Percentiles rank a stretch among this genome's conserved stretches.
Evolutionary conservation across 2,113 vertebrate species (phyloP).

Genomic region (Thymallus thymallus): DNA sequence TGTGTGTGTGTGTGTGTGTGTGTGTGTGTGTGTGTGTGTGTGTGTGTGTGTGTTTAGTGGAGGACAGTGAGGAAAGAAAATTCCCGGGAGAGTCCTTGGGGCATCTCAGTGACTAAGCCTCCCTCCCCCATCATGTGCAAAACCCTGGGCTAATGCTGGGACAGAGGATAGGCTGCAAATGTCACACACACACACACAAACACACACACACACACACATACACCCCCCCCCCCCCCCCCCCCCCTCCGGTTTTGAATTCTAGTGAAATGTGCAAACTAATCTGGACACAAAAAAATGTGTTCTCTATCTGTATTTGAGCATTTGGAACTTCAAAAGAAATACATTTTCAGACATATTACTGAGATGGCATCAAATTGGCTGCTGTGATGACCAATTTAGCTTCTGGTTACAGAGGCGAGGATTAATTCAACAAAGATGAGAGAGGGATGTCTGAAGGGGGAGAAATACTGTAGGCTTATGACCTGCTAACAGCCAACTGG

Average conservation of each 20-base stretch:
- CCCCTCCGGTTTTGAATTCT: too few species aligned
- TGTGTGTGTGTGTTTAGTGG: slow-evolving; percentile 2
- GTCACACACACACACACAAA: slow-evolving; percentile 39
- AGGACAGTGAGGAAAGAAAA: background rate
- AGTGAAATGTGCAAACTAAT: background rate
- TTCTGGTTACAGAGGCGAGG: slow-evolving; percentile 53
- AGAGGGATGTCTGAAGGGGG: slow-evolving; percentile 31
- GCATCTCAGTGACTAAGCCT: slow-evolving; percentile 41
- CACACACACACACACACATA: too few species aligned
- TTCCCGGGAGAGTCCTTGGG: slow-evolving; percentile 51
- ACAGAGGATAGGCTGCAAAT: slow-evolving; percentile 57
- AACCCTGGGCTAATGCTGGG: slow-evolving; percentile 39
- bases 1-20: too few species aligned
- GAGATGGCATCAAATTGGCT: slow-evolving; percentile 43
- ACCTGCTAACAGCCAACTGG: slow-evolving; percentile 60
- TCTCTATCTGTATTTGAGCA: background rate
- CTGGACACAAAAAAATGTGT: background rate
- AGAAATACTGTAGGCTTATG: slow-evolving; percentile 50
- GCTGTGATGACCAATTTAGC: slow-evolving; percentile 54
- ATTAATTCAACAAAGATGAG: slow-evolving; percentile 50
- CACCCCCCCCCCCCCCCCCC: too few species aligned
- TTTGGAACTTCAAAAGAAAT: slow-evolving; percentile 22
- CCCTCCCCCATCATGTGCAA: slow-evolving; percentile 50
- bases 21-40: slow-evolving; percentile 30
- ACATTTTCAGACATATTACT: slow-evolving; percentile 28